Evolutionary conservation across 2,113 vertebrate genomes (phyloP).

Genomic region (Lophochroa leadbeateri): DNA sequence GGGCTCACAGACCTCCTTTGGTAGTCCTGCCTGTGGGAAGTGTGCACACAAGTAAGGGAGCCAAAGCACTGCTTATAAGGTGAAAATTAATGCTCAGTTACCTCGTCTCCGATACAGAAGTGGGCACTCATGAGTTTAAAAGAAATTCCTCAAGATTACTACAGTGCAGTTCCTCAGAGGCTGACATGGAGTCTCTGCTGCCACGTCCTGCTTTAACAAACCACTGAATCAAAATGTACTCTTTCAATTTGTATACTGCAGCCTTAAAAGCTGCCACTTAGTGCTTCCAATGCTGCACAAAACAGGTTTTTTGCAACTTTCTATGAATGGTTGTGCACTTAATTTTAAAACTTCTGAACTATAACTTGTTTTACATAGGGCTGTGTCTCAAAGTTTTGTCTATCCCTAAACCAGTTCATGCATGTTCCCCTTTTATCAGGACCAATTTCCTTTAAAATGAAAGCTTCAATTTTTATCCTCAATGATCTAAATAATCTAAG

Average conservation of each 20-base stretch:
- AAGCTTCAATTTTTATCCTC: background rate
- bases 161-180: background rate
- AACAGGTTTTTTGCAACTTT: background rate
- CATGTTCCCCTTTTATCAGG: background rate
- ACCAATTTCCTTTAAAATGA: background rate
- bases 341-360: background rate
- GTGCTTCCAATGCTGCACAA: background rate
- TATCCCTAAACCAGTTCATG: background rate
- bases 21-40: background rate
- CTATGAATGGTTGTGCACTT: background rate
- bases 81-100: background rate
- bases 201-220: background rate
- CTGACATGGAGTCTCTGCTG: background rate
- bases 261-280: background rate
- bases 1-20: background rate
- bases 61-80: background rate
- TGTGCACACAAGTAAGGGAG: fast-evolving
- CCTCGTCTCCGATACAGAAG: background rate
- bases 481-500: background rate
- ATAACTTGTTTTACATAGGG: background rate
- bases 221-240: background rate
- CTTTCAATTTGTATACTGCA: background rate
- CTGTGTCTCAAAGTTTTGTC: background rate
- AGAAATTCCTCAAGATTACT: background rate
- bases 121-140: background rate